Percentiles rank a stretch among this genome's conserved stretches.
Evolutionary conservation across 2,797 vertebrate genomes (phyloP).

Genomic region (Erethizon dorsatum): DNA sequence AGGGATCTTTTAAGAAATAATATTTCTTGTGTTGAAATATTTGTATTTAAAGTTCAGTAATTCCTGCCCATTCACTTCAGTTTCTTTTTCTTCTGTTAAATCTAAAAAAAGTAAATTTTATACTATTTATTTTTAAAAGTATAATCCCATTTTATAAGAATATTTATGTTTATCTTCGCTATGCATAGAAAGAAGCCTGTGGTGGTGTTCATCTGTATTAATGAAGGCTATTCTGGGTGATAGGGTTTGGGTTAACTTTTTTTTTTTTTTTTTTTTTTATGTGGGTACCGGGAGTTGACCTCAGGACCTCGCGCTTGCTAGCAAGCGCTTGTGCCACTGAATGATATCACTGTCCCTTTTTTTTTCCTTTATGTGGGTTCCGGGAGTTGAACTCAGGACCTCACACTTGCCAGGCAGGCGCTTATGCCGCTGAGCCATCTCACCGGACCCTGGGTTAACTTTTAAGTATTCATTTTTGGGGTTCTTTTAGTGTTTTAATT

Average conservation of each 20-base stretch:
- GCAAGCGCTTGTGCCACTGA: too few species aligned
- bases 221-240: not conserved
- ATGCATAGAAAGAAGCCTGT: not conserved
- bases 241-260: conserved; percentile 19
- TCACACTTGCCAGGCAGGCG: too few species aligned
- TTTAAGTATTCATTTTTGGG: conserved; percentile 4
- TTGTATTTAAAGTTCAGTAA: conserved; percentile 51
- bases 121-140: conserved; percentile 35
- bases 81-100: conserved; percentile 47
- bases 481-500: conserved; percentile 46
- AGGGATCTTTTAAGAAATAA: conserved; percentile 23
- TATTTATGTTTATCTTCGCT: conserved; percentile 15
- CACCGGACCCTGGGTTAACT: not conserved
- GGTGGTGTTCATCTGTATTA: not conserved
- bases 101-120: conserved; percentile 17
- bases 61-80: conserved; percentile 11
- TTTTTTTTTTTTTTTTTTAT: not conserved
- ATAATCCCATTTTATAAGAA: conserved; percentile 16
- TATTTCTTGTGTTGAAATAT: conserved; percentile 18
- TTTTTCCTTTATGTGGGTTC: too few species aligned
- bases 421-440: too few species aligned
- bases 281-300: too few species aligned
- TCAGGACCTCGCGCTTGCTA: too few species aligned
- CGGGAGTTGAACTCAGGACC: too few species aligned
- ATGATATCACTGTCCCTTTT: too few species aligned